Evolutionary conservation across 2,797 vertebrate species (phyloP), one percentile per base, ranked within the genome.

Genomic region (Garrulus glandarius): DNA sequence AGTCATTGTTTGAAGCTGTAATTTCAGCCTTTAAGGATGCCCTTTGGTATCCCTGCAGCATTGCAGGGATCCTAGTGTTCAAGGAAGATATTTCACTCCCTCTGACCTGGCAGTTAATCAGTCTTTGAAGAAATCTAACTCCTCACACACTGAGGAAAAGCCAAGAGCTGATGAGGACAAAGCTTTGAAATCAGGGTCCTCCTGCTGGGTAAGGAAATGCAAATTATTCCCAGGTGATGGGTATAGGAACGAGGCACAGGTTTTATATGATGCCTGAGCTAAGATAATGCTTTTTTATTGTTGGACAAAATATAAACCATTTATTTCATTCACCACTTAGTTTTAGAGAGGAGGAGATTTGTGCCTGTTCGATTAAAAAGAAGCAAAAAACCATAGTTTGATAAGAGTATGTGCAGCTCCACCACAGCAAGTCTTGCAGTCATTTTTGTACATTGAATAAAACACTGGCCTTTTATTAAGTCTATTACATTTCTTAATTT

Each of bases 401-500:
- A 15, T 65, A 43, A 41, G 29, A 78, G 37, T n/a, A 46, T 11
- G 18, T 72, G 29, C 37, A 61, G 34, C 36, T 52, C 27, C 24
- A 16, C 69, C 69, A 78, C 43, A 61, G 55, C 8, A 24, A 81
- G 37, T 22, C 63, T 84, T 72, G 30, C 70, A 94, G 72, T 89
- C 30, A 69, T 78, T 86, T 87, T 85, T 78, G 27, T 59, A 91
- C 21, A 27, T 68, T 10, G 7, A 93, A 87, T 85, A 96, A 94
- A 96, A 87, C 78, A 95, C 59, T 8, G 61, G 53, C 32, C 94
- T 93, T 96, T 96, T 96, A 97, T 96, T 95, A 96, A 87, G 69
- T 91, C 94, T 94, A 71, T 95, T 96, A 96, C 70, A 95, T 92
- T 92, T 95, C 83, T 95, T 96, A 97, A 97, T 97, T 97, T 97